These are phyloP conservation scores for Corythornis vintsioides DNA, from an alignment of 2,113 vertebrate genomes.

Conservation along the genomic window DNA sequence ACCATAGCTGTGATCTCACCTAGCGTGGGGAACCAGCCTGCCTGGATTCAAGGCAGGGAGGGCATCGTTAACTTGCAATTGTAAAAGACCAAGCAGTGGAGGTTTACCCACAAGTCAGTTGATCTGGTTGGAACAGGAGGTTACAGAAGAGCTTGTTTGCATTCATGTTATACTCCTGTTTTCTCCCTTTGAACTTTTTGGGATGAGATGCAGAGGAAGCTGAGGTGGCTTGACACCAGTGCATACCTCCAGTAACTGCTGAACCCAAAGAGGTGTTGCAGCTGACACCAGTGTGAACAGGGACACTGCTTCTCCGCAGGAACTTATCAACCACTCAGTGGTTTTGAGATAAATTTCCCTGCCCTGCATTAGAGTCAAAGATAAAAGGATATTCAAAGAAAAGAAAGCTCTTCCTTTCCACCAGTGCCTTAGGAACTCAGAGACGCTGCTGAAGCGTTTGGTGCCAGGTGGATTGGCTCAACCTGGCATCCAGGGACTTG, in stretches of 20 bases:
- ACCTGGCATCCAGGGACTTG: neutral
- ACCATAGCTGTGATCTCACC: neutral
- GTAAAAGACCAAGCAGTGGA: neutral
- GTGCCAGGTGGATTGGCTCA: neutral
- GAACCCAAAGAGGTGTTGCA: neutral
- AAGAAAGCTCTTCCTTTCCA: neutral
- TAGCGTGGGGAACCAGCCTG: neutral
- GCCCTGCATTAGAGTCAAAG: neutral
- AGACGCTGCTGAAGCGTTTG: neutral
- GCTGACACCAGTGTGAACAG: accelerated
- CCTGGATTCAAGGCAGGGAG: neutral
- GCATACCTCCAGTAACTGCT: neutral
- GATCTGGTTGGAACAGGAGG: neutral
- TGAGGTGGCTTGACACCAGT: neutral
- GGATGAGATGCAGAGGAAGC: conserved; percentile 13
- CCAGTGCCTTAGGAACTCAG: neutral
- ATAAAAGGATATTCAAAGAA: neutral
- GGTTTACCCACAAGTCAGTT: neutral
- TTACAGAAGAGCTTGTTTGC: neutral
- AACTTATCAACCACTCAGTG: neutral
- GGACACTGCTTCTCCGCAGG: neutral
- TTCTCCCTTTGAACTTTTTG: conserved; percentile 23
- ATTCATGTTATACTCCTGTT: neutral
- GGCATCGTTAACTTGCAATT: neutral
- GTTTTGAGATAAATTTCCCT: neutral